Evolutionary conservation across 2,888 invertebrate species (phyloP).

Genomic region (Timandra comae): DNA sequence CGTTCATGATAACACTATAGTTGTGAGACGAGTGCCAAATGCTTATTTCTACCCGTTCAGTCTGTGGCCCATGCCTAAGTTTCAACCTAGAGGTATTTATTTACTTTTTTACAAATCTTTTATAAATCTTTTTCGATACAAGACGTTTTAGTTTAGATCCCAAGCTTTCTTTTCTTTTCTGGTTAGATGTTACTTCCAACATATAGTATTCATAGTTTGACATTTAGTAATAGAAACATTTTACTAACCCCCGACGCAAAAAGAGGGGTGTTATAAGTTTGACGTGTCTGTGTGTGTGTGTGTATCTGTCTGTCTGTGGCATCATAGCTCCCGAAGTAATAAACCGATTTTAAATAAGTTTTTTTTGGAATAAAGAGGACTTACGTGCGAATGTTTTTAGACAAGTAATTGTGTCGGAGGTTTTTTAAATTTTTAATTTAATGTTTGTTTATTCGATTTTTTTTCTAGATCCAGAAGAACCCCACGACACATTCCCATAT

Average conservation of each 20-base stretch:
- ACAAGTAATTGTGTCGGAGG: too few species aligned
- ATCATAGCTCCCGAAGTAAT: not conserved
- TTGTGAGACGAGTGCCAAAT: conserved; percentile 49
- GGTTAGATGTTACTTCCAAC: not conserved
- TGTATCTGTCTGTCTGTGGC: not conserved
- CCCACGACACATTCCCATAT: conserved; percentile 28
- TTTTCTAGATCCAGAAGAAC: conserved; percentile 36
- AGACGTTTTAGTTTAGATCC: too few species aligned
- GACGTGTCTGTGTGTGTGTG: too few species aligned
- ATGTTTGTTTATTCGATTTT: too few species aligned
- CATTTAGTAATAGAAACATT: not conserved
- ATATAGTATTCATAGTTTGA: not conserved
- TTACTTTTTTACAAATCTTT: not conserved
- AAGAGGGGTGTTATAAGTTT: too few species aligned
- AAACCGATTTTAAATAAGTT: not conserved
- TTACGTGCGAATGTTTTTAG: too few species aligned
- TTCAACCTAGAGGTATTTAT: conserved; percentile 38
- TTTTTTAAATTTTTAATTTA: too few species aligned
- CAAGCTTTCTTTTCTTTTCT: too few species aligned
- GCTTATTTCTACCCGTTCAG: conserved; percentile 58
- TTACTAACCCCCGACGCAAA: not conserved
- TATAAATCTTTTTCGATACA: too few species aligned
- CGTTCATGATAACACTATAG: conserved; percentile 49
- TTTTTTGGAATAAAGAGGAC: too few species aligned
- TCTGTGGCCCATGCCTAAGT: conserved; percentile 60